Base-by-base conservation (phyloP, 2,888 invertebrate species). In the Spicauda simplicius region DNA sequence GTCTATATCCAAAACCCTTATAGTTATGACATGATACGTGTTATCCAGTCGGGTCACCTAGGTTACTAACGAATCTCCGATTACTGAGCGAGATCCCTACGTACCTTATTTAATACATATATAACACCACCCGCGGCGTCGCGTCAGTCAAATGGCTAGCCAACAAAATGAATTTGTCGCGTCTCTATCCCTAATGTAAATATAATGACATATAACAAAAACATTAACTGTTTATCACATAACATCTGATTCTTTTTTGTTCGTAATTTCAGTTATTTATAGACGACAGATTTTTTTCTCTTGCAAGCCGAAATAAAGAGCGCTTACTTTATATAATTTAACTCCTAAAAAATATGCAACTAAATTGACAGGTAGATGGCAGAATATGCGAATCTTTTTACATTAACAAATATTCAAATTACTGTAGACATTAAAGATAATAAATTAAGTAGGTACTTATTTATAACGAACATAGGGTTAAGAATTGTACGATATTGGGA, bases 181-280 rank as follows among this genome's bases (percentile, higher is more conserved):
- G 18, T 33, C 11, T 33, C 55, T n/a, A 33, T 2, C 12, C 12
- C 55, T 57, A 57, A 57, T 57, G 56, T 37, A 14, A 57, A 57
- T 37, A 57, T 57, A 57, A 57, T 57, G 56, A 16, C 56, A 33
- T 18, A 8, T 18, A 37, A 57, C 56, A 57, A 57, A 55, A 57
- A 57, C 37, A 57, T 37, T 56, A 19, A 37, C 56, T 12, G 33
- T 57, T 11, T 18, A 33, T 37, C 33, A 41, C n/a, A 37, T 37
- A 37, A 55, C 18, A 16, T 57, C 37, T 18, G 18, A 57, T 57
- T 37, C 37, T 37, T 37, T 37, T 37, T 37, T 37, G 12, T 37
- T 12, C 12, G 12, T 12, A 12, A 37, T 37, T 37, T 37, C 37
- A 12, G 37, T 8, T 33, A 33, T 33, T 33, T 33, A 10, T 12